Base-by-base conservation (phyloP, 92 coral and sea anemone species). In the Porites lobata region DNA sequence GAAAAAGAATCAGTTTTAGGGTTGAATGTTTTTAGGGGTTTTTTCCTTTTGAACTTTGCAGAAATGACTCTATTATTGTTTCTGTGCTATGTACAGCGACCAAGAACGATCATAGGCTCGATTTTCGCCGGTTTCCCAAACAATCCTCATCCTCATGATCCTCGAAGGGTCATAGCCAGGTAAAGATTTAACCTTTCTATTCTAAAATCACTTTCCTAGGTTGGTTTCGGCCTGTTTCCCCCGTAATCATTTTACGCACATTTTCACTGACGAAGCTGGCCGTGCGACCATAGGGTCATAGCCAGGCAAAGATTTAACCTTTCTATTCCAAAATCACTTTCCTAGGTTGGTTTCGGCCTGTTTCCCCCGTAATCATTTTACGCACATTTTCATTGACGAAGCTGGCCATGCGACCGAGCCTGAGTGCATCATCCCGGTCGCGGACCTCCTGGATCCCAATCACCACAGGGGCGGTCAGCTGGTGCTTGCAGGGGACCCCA, bases 381-480 rank as follows among this genome's bases (percentile, higher is more conserved):
- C 94, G 70, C 98, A 96, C 90, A 88, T 96, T 76, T 94, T 96
- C 83, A 90, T 96, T 24, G 98, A 96, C 86, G 98, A 96, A 66
- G 96, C 98, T 9, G 98, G 98, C 5, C 98, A 96, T 70, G 98
- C 95, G 6, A 92, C 89, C 52, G 98, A 96, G 86, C 98, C 98
- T 4, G 98, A 96, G 75, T 87, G 94, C 26, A 79, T 92, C 80
- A 91, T 96, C 53, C 96, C 98, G 2, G 91, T 95, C 15, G 91
- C 93, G 71, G 93, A 80, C 75, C 96, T 93, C 14, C 87, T 95
- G 82, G 90, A 91, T 62, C 94, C 95, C 56, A 67, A 82, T 57
- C 63, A 87, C 58, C 78, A 72, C 9, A 65, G 77, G 78, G 89
- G 88, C 67, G 96, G 96, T 58, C 98, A 96, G 86, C 91, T 96